These are phyloP conservation scores for Kryptolebias ocellatus DNA, from an alignment of 2,797 vertebrate species.

Conservation along the genomic window DNA sequence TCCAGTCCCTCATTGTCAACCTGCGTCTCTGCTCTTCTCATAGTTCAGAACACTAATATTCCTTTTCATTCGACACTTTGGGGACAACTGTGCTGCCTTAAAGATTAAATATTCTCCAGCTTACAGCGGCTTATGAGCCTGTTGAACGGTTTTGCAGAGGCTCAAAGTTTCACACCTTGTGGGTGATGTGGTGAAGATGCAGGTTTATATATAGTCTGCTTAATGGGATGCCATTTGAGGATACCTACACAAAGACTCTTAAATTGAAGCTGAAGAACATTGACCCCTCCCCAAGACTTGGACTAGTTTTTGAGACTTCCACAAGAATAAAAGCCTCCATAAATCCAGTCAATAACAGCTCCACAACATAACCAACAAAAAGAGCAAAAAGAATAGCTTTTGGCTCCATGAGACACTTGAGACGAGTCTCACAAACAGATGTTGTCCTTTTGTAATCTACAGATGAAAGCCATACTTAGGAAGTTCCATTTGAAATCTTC, in stretches of 20 bases:
- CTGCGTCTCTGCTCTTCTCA: slow-evolving; percentile 44
- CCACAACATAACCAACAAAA: not conserved
- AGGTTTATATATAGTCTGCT: slow-evolving; percentile 40
- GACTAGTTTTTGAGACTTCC: not conserved
- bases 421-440: no score
- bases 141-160: slow-evolving; percentile 33
- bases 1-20: slow-evolving; percentile 49
- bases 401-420: no score
- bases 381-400: no score
- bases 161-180: slow-evolving; percentile 16
- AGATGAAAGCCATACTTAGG: no score
- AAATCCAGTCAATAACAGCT: not conserved
- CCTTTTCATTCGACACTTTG: slow-evolving; percentile 57
- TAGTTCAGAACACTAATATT: slow-evolving; percentile 61
- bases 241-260: slow-evolving; percentile 12
- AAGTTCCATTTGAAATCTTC: no score
- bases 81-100: slow-evolving; percentile 42
- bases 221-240: slow-evolving; percentile 29
- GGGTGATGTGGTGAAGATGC: slow-evolving; percentile 21
- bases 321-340: not conserved
- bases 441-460: no score
- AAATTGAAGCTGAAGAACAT: slow-evolving; percentile 31
- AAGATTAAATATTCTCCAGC: slow-evolving; percentile 55
- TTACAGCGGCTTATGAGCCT: slow-evolving; percentile 19
- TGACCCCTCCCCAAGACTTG: not conserved